Base-by-base conservation (phyloP, 2,888 invertebrate genomes). In the Ypsolopha scabrella region DNA sequence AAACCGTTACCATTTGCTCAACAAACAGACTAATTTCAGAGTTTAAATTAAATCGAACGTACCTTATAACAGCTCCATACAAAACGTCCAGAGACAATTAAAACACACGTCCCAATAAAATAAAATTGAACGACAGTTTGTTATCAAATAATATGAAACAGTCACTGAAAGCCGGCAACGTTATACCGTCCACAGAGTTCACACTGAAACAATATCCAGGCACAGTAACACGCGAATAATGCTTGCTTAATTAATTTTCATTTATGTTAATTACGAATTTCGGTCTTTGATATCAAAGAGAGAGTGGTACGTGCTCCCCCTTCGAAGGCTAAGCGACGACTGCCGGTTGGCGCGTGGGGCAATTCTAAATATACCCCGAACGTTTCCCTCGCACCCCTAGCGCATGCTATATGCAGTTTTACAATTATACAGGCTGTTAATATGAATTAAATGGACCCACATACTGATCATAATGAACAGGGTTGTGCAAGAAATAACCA, bases 361-460 rank as follows among this genome's bases (percentile, higher is more conserved):
- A 72, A 76, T 80, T 78, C 83, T 85, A 83, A 83, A 82, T 82
- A 86, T 78, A 83, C 80, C 79, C 80, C 81, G 81, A 78, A 72
- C 75, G 68, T 62, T 75, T 73, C 70, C 72, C 81, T 80, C 82
- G 78, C 81, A 70, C 72, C 72, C 72, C 64, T 62, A 69, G 67
- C 72, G 80, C 74, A 72, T 77, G 71, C 72, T 67, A 70, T 76
- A 75, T 83, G 80, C 82, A 82, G 81, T 83, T 83, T 83, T 83
- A 83, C 80, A 83, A 24, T 4, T 24, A 24, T 24, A 24, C 2
- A 24, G 24, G 4, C 2, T 24, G 24, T 24, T 24, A 24, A 24
- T 24, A 24, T 3, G 24, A 24, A 24, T 24, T 24, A 2, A 24
- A 24, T 24, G 4, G 24, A 24, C 24, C 24, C 24, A 24, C 24